A percentile compares a stretch with the other conserved stretches of the same genome.
phyloP scores from a whole-genome alignment of 2,888 invertebrate species.

The Resseliella maxima region DNA sequence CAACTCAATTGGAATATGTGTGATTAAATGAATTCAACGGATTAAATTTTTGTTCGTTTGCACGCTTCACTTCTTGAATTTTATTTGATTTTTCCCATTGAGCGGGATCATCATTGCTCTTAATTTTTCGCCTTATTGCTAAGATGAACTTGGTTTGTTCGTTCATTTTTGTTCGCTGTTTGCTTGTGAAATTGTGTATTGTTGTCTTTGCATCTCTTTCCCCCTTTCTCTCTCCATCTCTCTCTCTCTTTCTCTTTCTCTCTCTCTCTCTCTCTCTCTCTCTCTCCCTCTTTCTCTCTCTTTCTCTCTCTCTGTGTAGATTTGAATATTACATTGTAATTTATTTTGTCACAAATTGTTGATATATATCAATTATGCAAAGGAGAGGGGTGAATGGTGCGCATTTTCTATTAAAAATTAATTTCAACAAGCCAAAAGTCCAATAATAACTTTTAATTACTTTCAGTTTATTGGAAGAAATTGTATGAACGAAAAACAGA shows the following conservation, averaged over 20 bases:
- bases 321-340: background rate
- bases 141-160: no score
- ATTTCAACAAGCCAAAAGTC: constrained; percentile 46
- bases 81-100: background rate
- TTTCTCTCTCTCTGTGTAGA: background rate
- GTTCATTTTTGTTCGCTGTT: no score
- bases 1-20: background rate
- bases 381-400: background rate
- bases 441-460: constrained; percentile 56
- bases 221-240: background rate
- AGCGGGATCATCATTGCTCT: background rate
- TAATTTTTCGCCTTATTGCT: background rate
- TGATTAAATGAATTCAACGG: constrained; percentile 46
- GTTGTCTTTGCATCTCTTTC: background rate
- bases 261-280: background rate
- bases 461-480: constrained; percentile 13
- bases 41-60: constrained; percentile 18
- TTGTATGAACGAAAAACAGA: background rate
- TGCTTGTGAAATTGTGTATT: no score
- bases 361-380: background rate
- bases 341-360: background rate
- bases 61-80: background rate
- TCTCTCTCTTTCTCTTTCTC: background rate
- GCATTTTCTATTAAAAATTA: constrained; percentile 30
- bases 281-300: background rate